Conservation (phyloP, 2,888 invertebrate genomes). For the Nasonovia ribisnigri region DNA sequence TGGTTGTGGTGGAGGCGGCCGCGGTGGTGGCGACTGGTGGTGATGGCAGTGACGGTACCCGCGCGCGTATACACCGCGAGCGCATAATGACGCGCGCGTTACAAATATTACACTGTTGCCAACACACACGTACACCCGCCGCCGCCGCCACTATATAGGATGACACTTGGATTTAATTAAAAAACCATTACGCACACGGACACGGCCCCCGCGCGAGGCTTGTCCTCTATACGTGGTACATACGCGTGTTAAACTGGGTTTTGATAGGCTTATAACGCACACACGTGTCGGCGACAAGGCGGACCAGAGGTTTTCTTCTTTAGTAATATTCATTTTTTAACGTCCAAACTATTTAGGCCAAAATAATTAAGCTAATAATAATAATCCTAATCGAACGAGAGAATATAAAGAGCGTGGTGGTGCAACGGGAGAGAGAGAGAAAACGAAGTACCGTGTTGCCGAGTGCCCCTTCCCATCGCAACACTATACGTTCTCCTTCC, state of each 20-base stretch:
- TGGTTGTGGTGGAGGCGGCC: not conserved
- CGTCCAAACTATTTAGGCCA: conserved; percentile 53
- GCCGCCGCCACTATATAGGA: not conserved
- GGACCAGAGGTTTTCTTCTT: not conserved
- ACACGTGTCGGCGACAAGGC: not conserved
- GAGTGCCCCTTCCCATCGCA: not conserved
- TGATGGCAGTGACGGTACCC: not conserved
- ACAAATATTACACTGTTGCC: conserved; percentile 58
- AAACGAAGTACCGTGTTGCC: conserved; percentile 7
- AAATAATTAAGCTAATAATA: conserved; percentile 47
- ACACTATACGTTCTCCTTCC: not conserved
- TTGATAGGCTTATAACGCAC: not conserved
- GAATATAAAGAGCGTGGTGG: not conserved
- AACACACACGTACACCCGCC: conserved; percentile 4
- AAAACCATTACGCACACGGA: conserved; percentile 22
- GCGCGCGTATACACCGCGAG: conserved; percentile 28
- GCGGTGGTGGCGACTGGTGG: not conserved
- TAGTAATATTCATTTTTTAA: not conserved
- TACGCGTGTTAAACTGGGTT: not conserved
- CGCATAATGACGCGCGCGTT: conserved; percentile 25
- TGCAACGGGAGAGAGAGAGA: not conserved
- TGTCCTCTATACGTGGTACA: not conserved
- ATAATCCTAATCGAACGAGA: conserved; percentile 36
- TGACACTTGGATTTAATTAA: conserved; percentile 50
- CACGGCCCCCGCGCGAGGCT: not conserved